These are phyloP conservation scores for Hyperoplus immaculatus DNA, from an alignment of 2,797 vertebrate genomes.

Conservation along the genomic window DNA sequence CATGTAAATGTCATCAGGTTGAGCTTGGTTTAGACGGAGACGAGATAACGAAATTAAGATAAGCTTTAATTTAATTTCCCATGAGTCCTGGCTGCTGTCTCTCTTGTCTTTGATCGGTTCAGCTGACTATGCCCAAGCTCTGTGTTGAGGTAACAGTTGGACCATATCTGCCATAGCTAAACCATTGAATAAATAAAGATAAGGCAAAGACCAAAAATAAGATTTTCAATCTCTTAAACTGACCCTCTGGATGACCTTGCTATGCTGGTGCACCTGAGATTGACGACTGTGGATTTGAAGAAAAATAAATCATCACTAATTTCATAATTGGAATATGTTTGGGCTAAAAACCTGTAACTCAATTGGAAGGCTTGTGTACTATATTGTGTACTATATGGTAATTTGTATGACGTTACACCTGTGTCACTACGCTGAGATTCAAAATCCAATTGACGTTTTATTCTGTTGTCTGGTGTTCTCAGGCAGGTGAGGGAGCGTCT, in stretches of 20 bases:
- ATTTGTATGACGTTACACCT: too few species aligned
- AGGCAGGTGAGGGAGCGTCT: slow-evolving; percentile 92
- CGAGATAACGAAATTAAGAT: background rate
- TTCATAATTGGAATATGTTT: background rate
- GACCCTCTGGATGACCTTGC: background rate
- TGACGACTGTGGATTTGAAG: background rate
- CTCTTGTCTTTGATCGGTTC: slow-evolving; percentile 16
- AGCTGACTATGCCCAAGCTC: background rate
- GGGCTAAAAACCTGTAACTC: background rate
- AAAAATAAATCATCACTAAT: slow-evolving; percentile 4
- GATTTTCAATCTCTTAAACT: background rate
- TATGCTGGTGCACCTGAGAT: background rate
- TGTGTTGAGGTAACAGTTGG: background rate
- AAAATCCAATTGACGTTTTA: background rate
- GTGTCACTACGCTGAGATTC: background rate
- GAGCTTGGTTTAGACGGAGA: slow-evolving; percentile 2
- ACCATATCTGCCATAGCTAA: background rate
- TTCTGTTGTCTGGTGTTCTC: slow-evolving; percentile 34
- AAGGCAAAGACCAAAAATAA: slow-evolving; percentile 25
- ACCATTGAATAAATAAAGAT: slow-evolving; percentile 37
- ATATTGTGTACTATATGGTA: background rate
- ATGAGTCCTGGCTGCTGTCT: slow-evolving; percentile 27
- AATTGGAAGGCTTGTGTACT: background rate
- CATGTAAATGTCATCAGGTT: background rate
- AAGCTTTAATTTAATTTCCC: background rate